Base-by-base conservation (phyloP, 2,888 invertebrate genomes). In the Stomorhina lunata region DNA sequence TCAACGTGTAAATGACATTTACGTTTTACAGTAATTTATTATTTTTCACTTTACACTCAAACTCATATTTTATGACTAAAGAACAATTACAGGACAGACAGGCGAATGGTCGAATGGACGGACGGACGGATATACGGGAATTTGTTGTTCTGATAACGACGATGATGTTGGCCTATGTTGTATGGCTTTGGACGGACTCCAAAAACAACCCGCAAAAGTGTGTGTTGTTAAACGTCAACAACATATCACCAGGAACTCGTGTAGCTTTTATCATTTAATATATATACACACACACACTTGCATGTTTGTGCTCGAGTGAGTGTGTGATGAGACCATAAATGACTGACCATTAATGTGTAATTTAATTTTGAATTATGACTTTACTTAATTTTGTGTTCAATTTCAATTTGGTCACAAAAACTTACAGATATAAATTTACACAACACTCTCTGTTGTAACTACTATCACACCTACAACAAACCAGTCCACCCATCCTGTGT, bases 291-390 rank as follows among this genome's bases (percentile, higher is more conserved):
- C 9, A 34, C 22, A 65, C 6, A n/a, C 17, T 29, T 12, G 29
- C 22, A 20, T 25, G 29, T n/a, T 7, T 22, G 25, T 55, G 75
- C 25, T 1, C 27, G 20, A 9, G n/a, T 27, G 27, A 17, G 2
- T 17, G 53, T 53, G 37, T 55, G 27, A 27, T 32, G 20, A 25
- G 20, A 32, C 27, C 32, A 48, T 72, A 78, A 69, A 65, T 68
- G 77, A 34, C 55, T 25, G 40, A 50, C 73, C 57, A 63, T 81
- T 78, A 65, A 69, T 72, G 53, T 78, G 72, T 63, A 78, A 81
- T 78, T 81, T 73, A 50, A 73, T 78, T 81, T 81, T 78, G 66
- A 81, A 57, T 69, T 78, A 81, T 78, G 32, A 68, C 55, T 78
- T 57, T 68, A 37, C 55, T 77, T 57, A 63, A 69, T 72, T 55